A percentile compares a stretch with the other conserved stretches of the same genome.
phyloP scores from a whole-genome alignment of 2,888 invertebrate species.

The Drosophila mayaguana region DNA sequence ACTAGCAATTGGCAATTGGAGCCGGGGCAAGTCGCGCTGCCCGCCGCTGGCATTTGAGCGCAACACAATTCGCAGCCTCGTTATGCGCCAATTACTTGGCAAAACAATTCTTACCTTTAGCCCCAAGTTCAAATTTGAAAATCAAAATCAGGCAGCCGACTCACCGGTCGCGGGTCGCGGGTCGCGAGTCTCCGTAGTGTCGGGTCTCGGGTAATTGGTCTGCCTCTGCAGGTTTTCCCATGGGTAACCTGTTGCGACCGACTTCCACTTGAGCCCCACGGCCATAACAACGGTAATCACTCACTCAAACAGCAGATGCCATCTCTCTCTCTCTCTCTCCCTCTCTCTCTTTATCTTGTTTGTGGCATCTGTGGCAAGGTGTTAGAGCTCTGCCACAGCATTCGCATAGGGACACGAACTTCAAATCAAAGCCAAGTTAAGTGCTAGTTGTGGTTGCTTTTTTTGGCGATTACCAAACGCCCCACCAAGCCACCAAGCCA shows the following conservation, averaged over 20 bases:
- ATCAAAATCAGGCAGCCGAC: conserved; percentile 75
- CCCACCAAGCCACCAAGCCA: neutral
- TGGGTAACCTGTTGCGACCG: conserved; percentile 81
- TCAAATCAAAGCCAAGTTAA: conserved; percentile 82
- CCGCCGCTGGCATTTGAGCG: conserved; percentile 18
- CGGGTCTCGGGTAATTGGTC: conserved; percentile 64
- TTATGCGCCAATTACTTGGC: conserved; percentile 84
- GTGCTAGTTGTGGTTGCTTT: conserved; percentile 69
- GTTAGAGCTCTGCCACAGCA: conserved; percentile 56
- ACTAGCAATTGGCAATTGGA: neutral
- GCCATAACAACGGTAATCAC: conserved; percentile 68
- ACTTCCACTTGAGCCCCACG: conserved; percentile 58
- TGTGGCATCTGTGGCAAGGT: conserved; percentile 60
- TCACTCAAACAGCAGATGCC: conserved; percentile 65
- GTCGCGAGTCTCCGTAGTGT: neutral
- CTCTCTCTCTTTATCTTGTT: neutral
- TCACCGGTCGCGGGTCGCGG: neutral
- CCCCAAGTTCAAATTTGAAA: conserved; percentile 85
- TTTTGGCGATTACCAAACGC: conserved; percentile 7
- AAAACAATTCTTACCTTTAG: conserved; percentile 85
- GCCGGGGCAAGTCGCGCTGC: conserved; percentile 19
- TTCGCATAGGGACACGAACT: conserved; percentile 84
- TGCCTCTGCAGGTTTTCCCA: conserved; percentile 70
- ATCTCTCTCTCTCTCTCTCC: neutral
- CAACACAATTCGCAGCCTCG: conserved; percentile 55